Conservation (phyloP, 1,140 invertebrate genomes). For the Neuroterus valhalla region DNA sequence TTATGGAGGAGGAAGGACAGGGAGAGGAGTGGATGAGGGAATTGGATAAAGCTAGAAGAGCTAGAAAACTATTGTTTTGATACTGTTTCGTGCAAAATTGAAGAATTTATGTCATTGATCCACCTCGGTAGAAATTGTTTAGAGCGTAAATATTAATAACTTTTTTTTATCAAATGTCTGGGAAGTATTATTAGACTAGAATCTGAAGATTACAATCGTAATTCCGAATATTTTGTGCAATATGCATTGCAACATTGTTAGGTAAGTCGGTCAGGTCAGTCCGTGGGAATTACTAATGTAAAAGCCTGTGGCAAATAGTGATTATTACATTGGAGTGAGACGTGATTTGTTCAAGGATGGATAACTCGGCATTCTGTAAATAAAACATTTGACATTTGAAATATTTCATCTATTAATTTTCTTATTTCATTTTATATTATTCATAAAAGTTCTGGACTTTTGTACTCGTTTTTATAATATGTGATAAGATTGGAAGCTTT, state of each 20-base stretch:
- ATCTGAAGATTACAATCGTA: slow-evolving; percentile 13
- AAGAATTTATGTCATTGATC: too few relatives aligned
- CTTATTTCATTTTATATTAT: background rate
- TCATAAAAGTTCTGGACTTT: background rate
- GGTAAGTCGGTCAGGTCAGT: slow-evolving; percentile 6
- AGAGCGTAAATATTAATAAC: too few relatives aligned
- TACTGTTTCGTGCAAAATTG: too few relatives aligned
- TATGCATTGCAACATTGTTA: slow-evolving; percentile 5
- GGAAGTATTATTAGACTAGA: slow-evolving; percentile 4
- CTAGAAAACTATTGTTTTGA: too few relatives aligned
- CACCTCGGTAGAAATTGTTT: too few relatives aligned
- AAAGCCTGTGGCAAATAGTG: slow-evolving; percentile 8
- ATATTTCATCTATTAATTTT: background rate
- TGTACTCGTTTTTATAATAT: too few relatives aligned
- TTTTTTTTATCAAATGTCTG: background rate
- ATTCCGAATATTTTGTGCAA: slow-evolving; percentile 7
- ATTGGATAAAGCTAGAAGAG: too few relatives aligned
- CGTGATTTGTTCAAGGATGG: background rate
- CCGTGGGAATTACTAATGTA: slow-evolving; percentile 3
- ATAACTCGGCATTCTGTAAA: background rate
- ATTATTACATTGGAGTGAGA: slow-evolving; percentile 9
- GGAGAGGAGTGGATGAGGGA: too few relatives aligned
- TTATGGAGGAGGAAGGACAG: too few relatives aligned
- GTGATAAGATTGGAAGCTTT: too few relatives aligned
- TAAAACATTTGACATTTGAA: slow-evolving; percentile 3